Conservation (phyloP, 2,888 invertebrate species). For the Andrena bicolor region DNA sequence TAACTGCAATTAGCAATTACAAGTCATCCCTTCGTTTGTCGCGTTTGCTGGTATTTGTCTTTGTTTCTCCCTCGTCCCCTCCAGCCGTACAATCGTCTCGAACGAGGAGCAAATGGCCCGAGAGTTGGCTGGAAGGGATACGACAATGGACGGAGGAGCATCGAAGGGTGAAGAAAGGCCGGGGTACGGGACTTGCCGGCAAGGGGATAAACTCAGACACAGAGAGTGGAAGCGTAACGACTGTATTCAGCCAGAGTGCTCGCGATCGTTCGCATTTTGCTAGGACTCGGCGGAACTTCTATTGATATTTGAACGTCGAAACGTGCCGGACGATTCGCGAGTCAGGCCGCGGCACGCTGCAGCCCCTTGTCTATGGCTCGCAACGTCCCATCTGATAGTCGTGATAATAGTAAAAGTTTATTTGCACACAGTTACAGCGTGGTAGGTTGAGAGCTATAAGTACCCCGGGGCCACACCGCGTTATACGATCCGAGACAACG, state of each 20-base stretch:
- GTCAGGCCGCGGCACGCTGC: constrained; percentile 3
- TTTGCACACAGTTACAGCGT: constrained; percentile 30
- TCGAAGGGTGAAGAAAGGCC: constrained; percentile 28
- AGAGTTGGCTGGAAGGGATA: constrained; percentile 6
- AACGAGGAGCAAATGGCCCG: constrained; percentile 61
- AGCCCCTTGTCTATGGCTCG: background rate
- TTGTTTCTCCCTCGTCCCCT: background rate
- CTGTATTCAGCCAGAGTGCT: constrained; percentile 76
- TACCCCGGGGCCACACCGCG: background rate
- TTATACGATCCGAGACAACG: constrained; percentile 20
- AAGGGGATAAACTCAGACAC: constrained; percentile 42
- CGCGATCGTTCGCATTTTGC: constrained; percentile 71
- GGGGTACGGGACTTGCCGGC: constrained; percentile 12
- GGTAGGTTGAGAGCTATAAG: constrained; percentile 16
- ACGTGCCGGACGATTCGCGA: constrained; percentile 43
- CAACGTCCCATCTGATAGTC: constrained; percentile 8
- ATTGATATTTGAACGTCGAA: constrained; percentile 76
- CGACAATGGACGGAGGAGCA: constrained; percentile 14
- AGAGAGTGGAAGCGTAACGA: constrained; percentile 73
- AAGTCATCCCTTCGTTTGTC: constrained; percentile 67
- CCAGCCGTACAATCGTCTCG: constrained; percentile 62
- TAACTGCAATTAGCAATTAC: constrained; percentile 38
- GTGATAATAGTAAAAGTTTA: constrained; percentile 63
- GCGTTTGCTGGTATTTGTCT: constrained; percentile 40
- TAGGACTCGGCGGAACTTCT: constrained; percentile 68